These are phyloP conservation scores for Tetranychus urticae DNA, from an alignment of 1,140 invertebrate species.

Conservation along the genomic window DNA sequence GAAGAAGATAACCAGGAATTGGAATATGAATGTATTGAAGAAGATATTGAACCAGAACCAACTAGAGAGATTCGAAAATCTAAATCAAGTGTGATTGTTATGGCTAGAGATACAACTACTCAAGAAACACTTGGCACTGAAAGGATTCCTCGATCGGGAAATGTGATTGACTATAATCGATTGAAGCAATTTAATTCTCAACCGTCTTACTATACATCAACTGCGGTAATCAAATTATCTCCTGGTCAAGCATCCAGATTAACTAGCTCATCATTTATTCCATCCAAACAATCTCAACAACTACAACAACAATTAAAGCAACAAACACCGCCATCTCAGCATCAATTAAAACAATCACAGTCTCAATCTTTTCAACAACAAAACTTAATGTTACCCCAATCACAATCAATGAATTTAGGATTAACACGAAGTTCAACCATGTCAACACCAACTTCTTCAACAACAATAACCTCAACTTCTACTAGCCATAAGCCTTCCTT, in stretches of 20 bases:
- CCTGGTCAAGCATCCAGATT: too few relatives aligned
- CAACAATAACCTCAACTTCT: not conserved
- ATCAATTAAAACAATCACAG: slow-evolving; percentile 5
- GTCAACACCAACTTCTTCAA: too few relatives aligned
- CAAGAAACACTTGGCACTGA: not conserved
- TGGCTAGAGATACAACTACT: not conserved
- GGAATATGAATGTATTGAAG: not conserved
- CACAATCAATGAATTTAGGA: not conserved
- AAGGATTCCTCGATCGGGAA: not conserved
- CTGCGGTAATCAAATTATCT: too few relatives aligned
- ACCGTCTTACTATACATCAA: slow-evolving; percentile 1
- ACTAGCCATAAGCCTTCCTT: not conserved
- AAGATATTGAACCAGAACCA: not conserved
- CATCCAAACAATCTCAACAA: too few relatives aligned
- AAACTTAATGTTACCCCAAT: not conserved
- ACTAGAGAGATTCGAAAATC: not conserved
- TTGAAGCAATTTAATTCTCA: slow-evolving; percentile 1
- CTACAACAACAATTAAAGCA: too few relatives aligned
- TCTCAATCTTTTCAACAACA: slow-evolving; percentile 8
- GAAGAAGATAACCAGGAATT: not conserved
- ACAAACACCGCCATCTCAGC: slow-evolving; percentile 6
- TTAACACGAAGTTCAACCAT: too few relatives aligned
- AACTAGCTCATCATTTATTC: too few relatives aligned
- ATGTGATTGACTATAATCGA: not conserved
- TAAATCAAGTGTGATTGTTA: not conserved